Conservation (phyloP, 2,797 vertebrate species). For the Spondyliosoma cantharus region DNA sequence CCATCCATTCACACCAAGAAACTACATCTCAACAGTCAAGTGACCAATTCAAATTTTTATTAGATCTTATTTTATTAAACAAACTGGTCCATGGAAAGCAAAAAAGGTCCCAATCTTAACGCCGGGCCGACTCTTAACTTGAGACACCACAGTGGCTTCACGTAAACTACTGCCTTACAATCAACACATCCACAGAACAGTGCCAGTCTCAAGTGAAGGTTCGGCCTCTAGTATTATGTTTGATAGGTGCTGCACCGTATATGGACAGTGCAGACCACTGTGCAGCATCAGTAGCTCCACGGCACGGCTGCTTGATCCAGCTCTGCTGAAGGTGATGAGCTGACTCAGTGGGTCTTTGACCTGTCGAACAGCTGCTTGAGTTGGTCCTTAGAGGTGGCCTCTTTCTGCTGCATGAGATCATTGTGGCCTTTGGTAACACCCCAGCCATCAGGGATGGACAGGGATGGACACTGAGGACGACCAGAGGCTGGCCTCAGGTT, state of each 20-base stretch:
- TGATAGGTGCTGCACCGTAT: conserved; percentile 18
- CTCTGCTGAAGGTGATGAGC: neutral
- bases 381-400: conserved; percentile 91
- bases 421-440: conserved; percentile 93
- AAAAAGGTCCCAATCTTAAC: conserved; percentile 46
- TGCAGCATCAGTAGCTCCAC: conserved; percentile 22
- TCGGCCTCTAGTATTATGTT: conserved; percentile 18
- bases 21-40: conserved; percentile 26
- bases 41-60: conserved; percentile 61
- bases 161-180: conserved; percentile 28
- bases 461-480: conserved; percentile 89
- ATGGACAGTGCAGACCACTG: neutral
- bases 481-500: conserved; percentile 93
- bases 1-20: neutral
- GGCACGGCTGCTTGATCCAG: conserved; percentile 10
- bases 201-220: conserved; percentile 39
- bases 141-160: conserved; percentile 38
- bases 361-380: conserved; percentile 90
- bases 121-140: conserved; percentile 28
- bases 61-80: conserved; percentile 64
- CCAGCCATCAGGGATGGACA: conserved; percentile 92
- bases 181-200: conserved; percentile 42
- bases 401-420: conserved; percentile 95
- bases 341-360: conserved; percentile 75
- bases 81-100: conserved; percentile 71